A percentile compares a stretch with the other conserved stretches of the same genome.
These are phyloP conservation scores for Propithecus coquereli DNA, from an alignment of 2,113 vertebrate species.

Conservation along the genomic window DNA sequence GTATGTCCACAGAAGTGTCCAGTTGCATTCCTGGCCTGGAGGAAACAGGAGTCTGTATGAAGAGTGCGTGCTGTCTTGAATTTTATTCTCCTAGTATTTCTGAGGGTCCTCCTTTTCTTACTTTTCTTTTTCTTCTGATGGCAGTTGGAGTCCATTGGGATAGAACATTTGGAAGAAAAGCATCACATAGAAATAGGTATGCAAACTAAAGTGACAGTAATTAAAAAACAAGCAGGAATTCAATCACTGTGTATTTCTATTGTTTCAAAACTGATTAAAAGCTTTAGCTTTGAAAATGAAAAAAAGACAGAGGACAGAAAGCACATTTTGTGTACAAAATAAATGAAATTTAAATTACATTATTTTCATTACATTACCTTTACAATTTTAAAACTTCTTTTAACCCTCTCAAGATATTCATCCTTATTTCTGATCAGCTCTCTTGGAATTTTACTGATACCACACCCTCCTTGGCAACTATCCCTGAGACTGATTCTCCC, in stretches of 20 bases:
- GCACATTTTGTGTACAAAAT: not conserved
- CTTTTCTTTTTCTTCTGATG: not conserved
- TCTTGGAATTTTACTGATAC: not conserved
- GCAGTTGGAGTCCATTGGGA: not conserved
- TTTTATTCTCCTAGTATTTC: not conserved
- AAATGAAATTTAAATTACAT: not conserved
- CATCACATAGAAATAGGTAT: not conserved
- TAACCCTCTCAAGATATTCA: not conserved
- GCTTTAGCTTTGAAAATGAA: not conserved
- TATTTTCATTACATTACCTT: not conserved
- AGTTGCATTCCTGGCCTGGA: not conserved
- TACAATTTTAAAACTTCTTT: not conserved
- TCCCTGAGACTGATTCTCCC: not conserved
- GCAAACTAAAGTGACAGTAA: not conserved
- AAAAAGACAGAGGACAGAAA: not conserved
- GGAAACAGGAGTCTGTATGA: not conserved
- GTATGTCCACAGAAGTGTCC: not conserved
- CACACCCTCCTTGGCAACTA: accelerated
- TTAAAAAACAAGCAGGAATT: not conserved
- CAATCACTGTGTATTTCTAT: not conserved
- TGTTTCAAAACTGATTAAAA: not conserved
- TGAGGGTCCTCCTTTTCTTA: not conserved
- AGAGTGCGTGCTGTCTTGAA: not conserved
- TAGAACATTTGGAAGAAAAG: not conserved
- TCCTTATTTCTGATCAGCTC: not conserved